phyloP scores from a whole-genome alignment of 1,140 invertebrate genomes.

The Zophobas atratus region DNA sequence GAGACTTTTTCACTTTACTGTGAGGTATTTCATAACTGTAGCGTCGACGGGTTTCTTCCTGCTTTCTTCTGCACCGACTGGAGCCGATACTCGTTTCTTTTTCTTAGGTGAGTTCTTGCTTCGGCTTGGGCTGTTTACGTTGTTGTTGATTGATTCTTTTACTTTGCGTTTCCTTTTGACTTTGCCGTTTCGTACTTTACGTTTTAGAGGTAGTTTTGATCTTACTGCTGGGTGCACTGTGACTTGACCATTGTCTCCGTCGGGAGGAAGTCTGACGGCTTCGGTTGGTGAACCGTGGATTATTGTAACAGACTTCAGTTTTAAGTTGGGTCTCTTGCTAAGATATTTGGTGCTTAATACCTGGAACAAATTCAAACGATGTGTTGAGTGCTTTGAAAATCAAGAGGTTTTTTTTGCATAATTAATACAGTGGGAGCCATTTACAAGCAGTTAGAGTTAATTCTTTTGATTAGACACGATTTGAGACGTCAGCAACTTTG shows the following conservation, averaged over 20 bases:
- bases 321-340: constrained; percentile 82
- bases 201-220: constrained; percentile 82
- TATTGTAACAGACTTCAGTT: constrained; percentile 87
- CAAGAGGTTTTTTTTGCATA: constrained; percentile 11
- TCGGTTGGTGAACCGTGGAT: constrained; percentile 89
- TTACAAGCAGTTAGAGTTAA: too few species aligned
- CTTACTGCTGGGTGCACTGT: constrained; percentile 82
- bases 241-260: constrained; percentile 73
- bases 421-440: too few species aligned
- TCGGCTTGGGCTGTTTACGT: constrained; percentile 68
- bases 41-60: constrained; percentile 59
- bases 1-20: constrained; percentile 66
- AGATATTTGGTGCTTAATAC: constrained; percentile 84
- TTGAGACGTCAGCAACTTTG: too few species aligned
- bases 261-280: constrained; percentile 84
- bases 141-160: constrained; percentile 67
- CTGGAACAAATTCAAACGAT: constrained; percentile 67
- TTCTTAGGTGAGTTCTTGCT: constrained; percentile 66
- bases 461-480: too few species aligned
- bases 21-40: constrained; percentile 57
- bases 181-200: constrained; percentile 80
- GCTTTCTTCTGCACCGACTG: constrained; percentile 60
- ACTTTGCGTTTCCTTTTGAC: constrained; percentile 70
- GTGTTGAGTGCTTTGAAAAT: background rate
- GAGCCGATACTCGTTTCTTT: constrained; percentile 63